These are phyloP conservation scores for Gryllus longicercus DNA, from an alignment of 2,888 invertebrate genomes.

Conservation along the genomic window DNA sequence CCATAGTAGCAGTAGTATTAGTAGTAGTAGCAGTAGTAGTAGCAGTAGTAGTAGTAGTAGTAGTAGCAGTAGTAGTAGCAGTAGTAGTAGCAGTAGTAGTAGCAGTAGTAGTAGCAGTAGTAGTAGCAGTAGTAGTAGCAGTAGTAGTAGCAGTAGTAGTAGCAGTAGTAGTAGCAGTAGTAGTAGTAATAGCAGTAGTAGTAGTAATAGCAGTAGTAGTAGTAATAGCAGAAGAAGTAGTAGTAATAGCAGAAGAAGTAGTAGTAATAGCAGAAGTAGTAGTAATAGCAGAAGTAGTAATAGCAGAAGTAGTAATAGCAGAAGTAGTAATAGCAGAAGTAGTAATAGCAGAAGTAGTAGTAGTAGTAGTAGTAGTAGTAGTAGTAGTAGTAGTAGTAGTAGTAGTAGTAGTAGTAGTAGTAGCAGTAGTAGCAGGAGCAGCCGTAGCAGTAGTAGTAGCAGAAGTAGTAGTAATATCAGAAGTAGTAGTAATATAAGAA, in stretches of 20 bases:
- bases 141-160: slow-evolving; percentile 19
- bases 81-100: neutral
- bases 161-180: slow-evolving; percentile 18
- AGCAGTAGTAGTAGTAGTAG: neutral
- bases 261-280: neutral
- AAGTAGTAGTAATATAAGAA: neutral
- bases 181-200: neutral
- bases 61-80: slow-evolving; percentile 11
- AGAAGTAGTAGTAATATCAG: neutral
- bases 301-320: neutral
- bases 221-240: neutral
- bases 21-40: neutral
- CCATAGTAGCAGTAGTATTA: neutral
- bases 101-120: slow-evolving; percentile 5
- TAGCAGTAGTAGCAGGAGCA: slow-evolving; percentile 5
- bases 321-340: neutral
- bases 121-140: slow-evolving; percentile 18
- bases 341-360: neutral
- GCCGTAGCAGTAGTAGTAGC: slow-evolving; percentile 11
- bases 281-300: neutral
- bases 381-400: neutral
- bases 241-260: neutral
- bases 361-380: neutral
- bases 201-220: neutral
- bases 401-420: slow-evolving; percentile 11